Base-by-base conservation (phyloP, 2,888 invertebrate genomes). In the Philereme vetulata region DNA sequence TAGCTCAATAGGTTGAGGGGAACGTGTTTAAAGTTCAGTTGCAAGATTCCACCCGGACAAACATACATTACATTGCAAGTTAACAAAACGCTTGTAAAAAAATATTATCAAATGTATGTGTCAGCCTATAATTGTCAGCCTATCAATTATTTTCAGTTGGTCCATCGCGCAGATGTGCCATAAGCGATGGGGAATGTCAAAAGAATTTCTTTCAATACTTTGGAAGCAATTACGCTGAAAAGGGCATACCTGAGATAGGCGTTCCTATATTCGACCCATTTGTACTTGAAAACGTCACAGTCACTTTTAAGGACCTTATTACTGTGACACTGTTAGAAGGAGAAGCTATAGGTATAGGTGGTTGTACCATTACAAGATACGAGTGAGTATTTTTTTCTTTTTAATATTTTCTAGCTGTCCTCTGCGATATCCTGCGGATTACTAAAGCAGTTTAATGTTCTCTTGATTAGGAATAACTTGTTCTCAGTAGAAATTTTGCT, bases 211-310 rank as follows among this genome's bases (percentile, higher is more conserved):
- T 76, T 4, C 70, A 78, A 60, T 60, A 63, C 4, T 35, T 74
- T 0, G 3, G 82, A 0, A 67, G 36, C 36, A 64, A 72, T 5
- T 56, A 73, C 0, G 64, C 72, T 3, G 68, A 72, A 47, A 62
- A 58, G 0, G 86, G 86, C 5, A 61, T 78, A 4, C 71, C 74
- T 5, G 80, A 83, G 47, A 45, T 76, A 0, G 64, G 65, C 0
- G 74, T 85, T 40, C 75, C 77, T 4, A 55, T 70, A 0, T 45
- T 82, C 1, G 86, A 86, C 55, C 86, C 86, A 5, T 34, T 79
- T 0, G 43, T 33, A 1, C 3, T 86, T 0, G 62, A 67, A 11
- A 67, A 59, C 21, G 44, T 59, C 36, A 49, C 68, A 0, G 35
- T 78, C 0, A 59, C 71, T 0, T 8, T 82, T 3, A 40, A 72